Percentiles rank a stretch among this genome's conserved stretches.
phyloP scores from a whole-genome alignment of 2,888 invertebrate species.

The Resseliella maxima region DNA sequence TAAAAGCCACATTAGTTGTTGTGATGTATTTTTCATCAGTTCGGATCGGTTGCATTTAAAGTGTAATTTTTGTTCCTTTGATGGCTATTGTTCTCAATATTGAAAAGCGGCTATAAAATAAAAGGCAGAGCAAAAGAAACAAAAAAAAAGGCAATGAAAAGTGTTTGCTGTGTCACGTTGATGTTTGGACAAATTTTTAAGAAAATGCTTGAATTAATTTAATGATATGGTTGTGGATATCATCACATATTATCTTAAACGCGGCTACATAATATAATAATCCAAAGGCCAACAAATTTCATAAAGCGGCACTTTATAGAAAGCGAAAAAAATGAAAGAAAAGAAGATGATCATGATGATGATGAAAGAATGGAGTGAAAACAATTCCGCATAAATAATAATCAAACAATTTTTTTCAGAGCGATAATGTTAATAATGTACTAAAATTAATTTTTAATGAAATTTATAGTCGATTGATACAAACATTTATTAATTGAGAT shows the following conservation, averaged over 20 bases:
- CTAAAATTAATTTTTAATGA: neutral
- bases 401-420: no score
- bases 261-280: neutral
- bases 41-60: no score
- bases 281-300: neutral
- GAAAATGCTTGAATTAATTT: constrained; percentile 37
- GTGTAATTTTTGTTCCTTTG: no score
- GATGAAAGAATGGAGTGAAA: neutral
- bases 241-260: constrained; percentile 18
- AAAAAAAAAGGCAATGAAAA: neutral
- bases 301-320: neutral
- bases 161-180: constrained; percentile 4
- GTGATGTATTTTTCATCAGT: no score
- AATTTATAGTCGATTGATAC: neutral
- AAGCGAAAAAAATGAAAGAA: neutral
- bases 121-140: no score
- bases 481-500: neutral
- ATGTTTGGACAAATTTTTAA: neutral
- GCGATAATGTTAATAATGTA: neutral
- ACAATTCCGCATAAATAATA: neutral
- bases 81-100: no score
- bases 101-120: no score
- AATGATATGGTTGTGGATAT: constrained; percentile 8
- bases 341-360: neutral
- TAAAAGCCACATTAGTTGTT: no score